Conservation (phyloP, 2,113 vertebrate species). For the Camelus bactrianus region DNA sequence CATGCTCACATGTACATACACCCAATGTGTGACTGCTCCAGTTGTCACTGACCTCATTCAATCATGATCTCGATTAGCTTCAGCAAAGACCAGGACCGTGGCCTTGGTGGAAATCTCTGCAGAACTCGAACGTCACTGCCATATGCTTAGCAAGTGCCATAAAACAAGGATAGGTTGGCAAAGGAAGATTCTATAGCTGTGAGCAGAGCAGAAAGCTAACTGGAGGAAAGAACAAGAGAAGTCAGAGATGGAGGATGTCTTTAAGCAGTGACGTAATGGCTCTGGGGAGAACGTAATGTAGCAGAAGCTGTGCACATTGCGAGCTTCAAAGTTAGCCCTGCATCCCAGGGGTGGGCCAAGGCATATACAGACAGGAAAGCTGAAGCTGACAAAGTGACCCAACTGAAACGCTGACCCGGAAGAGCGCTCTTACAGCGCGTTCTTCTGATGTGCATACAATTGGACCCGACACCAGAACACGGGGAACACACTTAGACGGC, state of each 20-base stretch:
- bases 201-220: neutral
- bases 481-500: constrained; percentile 60
- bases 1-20: fast-evolving
- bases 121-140: neutral
- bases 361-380: neutral
- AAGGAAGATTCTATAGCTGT: neutral
- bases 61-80: neutral
- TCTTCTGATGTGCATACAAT: constrained; percentile 52
- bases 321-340: neutral
- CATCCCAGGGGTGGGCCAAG: neutral
- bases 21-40: neutral
- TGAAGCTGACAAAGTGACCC: neutral
- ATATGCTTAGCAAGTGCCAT: neutral
- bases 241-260: neutral
- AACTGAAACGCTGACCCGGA: neutral
- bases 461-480: constrained; percentile 6
- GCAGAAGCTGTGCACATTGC: neutral
- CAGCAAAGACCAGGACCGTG: neutral
- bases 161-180: neutral
- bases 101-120: neutral
- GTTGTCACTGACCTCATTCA: neutral
- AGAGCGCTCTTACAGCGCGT: neutral
- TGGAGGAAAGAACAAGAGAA: constrained; percentile 1
- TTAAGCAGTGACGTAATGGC: neutral
- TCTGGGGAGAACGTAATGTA: neutral